These are phyloP conservation scores for Lepidothrix coronata DNA, from an alignment of 2,113 vertebrate genomes.

Conservation along the genomic window DNA sequence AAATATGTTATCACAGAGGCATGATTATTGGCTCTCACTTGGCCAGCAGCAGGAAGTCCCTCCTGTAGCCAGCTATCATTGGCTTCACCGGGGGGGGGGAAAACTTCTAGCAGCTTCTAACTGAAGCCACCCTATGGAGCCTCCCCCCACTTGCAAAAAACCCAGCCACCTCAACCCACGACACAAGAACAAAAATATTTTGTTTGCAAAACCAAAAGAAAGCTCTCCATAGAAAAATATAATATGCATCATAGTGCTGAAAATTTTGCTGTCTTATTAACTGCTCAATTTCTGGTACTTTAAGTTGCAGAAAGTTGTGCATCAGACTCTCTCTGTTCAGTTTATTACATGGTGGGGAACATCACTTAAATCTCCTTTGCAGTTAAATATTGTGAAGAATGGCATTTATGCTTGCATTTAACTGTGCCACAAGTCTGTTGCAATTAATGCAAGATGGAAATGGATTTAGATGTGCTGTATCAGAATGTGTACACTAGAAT, in stretches of 20 bases:
- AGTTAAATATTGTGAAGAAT: not conserved
- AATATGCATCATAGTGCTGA: not conserved
- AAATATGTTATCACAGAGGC: too few relatives aligned
- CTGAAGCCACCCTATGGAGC: too few relatives aligned
- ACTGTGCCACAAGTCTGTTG: not conserved
- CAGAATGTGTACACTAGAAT: not conserved
- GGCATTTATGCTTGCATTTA: not conserved
- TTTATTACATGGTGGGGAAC: not conserved
- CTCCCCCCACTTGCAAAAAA: too few relatives aligned
- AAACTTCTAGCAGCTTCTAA: too few relatives aligned
- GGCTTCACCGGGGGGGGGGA: too few relatives aligned
- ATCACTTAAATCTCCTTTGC: not conserved
- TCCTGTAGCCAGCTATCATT: too few relatives aligned
- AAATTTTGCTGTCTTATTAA: not conserved
- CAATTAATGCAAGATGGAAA: not conserved
- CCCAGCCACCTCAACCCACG: too few relatives aligned
- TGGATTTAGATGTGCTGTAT: not conserved
- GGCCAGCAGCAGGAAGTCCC: too few relatives aligned
- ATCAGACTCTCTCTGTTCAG: not conserved
- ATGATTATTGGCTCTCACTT: too few relatives aligned
- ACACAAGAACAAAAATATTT: not conserved
- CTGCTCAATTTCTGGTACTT: not conserved
- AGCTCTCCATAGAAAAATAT: not conserved
- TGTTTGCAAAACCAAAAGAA: not conserved
- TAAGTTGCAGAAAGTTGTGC: not conserved